Evolutionary conservation across 2,797 vertebrate genomes (phyloP).

Genomic region (Notoglanidium macrostoma): DNA sequence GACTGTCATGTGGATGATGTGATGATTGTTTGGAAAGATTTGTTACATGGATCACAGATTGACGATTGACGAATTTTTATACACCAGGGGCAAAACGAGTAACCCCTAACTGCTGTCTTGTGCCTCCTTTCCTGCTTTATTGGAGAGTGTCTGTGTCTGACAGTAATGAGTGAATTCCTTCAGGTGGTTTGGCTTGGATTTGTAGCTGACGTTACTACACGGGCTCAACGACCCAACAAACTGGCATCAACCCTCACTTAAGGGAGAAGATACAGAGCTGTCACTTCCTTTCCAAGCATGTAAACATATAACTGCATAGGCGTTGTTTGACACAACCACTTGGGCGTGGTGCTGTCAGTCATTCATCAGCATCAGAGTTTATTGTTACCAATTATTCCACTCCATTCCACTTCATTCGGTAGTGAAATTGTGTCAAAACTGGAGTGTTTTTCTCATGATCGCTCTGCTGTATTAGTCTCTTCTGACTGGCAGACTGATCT

Average conservation of each 20-base stretch:
- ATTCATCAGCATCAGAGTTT: constrained; percentile 7
- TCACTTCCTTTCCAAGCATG: constrained; percentile 28
- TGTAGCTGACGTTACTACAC: neutral
- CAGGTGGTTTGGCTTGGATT: constrained; percentile 9
- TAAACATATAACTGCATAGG: constrained; percentile 18
- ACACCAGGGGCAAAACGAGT: neutral
- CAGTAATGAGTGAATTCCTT: constrained; percentile 15
- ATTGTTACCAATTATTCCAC: constrained; percentile 31
- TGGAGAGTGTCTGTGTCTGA: neutral
- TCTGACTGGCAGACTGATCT: constrained; percentile 12
- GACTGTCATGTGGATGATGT: constrained; percentile 10
- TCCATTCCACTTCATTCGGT: constrained; percentile 32
- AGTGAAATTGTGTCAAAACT: neutral
- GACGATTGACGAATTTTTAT: constrained; percentile 23
- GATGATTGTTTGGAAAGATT: constrained; percentile 42
- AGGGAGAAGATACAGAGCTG: constrained; percentile 23
- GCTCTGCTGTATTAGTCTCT: constrained; percentile 21
- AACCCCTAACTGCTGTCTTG: constrained; percentile 1
- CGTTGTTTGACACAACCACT: constrained; percentile 3
- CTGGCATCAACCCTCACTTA: constrained; percentile 14
- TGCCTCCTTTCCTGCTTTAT: constrained; percentile 4
- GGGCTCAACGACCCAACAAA: constrained; percentile 8
- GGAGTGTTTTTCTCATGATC: neutral
- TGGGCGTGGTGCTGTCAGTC: constrained; percentile 33
- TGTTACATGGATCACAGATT: constrained; percentile 23